Evolutionary conservation across 2,113 vertebrate genomes (phyloP), one percentile per base, ranked within the genome.

Genomic region (Ranitomeya imitator): DNA sequence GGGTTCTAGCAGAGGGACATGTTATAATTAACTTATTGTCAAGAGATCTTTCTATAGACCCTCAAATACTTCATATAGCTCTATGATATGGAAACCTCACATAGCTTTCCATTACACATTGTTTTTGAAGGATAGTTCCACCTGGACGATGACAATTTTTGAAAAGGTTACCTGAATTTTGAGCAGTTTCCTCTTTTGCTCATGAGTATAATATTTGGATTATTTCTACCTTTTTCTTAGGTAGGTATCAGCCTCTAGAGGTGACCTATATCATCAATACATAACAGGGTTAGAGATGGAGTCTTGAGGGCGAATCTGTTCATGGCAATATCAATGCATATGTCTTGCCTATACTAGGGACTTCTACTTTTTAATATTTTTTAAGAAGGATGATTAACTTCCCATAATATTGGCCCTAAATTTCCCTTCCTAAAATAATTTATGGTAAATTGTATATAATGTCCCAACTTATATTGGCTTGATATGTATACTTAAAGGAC

Each of bases 81-180:
- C 37, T 45, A 37, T 37, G 69, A 73, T 73, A 37, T 73, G 14
- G 14, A 37, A 73, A 16, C 19, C 11, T 21, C 21, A 52, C 10
- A n/a, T 55, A 26, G 15, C 45, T 52, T 83, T 83, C 81, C 81
- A 45, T 69, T 83, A 83, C 45, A 23, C 81, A 52, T 15, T 65
- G 23, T 31, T 60, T 60, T 18, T 60, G 11, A 79, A 57, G n/a
- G n/a, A 79, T 79, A 79, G 19, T 79, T 79, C 21, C 12, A 13
- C 31, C 7, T 45, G 37, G 31, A 51, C 1, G 2, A 74, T 6
- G 18, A 18, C 45, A 45, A 2, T 5, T 57, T 57, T 57, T 57
- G 55, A 57, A 57, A 57, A 57, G 8, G 55, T 57, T 57, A 57
- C 55, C 12, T 57, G 8, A 57, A 57, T 57, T 11, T 57, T 57